These are phyloP conservation scores for Formicarius rufipectus DNA, from an alignment of 2,113 vertebrate species.

Conservation along the genomic window DNA sequence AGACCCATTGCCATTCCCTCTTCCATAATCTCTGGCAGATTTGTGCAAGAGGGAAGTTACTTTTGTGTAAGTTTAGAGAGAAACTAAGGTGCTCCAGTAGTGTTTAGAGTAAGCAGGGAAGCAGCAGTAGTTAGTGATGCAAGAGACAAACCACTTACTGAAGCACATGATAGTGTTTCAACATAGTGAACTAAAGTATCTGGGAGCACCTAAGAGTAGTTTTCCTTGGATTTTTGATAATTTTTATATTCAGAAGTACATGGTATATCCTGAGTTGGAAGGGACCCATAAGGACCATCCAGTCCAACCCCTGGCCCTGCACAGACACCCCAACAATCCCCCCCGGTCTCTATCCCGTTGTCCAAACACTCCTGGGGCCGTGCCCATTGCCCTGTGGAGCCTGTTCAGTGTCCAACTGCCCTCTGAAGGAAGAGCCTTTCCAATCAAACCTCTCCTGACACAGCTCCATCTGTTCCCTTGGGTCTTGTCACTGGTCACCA, in stretches of 20 bases:
- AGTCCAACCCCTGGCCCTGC: background rate
- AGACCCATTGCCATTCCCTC: background rate
- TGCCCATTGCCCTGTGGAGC: background rate
- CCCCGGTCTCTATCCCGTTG: rapidly evolving
- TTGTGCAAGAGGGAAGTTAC: background rate
- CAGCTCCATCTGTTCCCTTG: rapidly evolving
- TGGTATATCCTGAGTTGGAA: background rate
- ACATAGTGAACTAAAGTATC: background rate
- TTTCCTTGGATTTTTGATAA: background rate
- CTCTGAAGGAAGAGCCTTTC: background rate
- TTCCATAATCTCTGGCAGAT: background rate
- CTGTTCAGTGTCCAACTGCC: background rate
- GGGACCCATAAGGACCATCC: background rate
- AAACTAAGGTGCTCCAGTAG: background rate
- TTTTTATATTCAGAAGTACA: background rate
- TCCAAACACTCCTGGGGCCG: background rate
- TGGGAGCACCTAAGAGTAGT: background rate
- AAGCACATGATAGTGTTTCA: background rate
- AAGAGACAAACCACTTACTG: background rate
- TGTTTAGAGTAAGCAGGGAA: background rate
- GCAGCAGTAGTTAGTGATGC: background rate
- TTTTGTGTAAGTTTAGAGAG: background rate
- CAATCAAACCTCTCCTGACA: rapidly evolving
- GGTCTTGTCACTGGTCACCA: background rate
- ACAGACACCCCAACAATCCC: background rate